phyloP scores from a whole-genome alignment of 2,888 invertebrate genomes.

The Lapara coniferarum region DNA sequence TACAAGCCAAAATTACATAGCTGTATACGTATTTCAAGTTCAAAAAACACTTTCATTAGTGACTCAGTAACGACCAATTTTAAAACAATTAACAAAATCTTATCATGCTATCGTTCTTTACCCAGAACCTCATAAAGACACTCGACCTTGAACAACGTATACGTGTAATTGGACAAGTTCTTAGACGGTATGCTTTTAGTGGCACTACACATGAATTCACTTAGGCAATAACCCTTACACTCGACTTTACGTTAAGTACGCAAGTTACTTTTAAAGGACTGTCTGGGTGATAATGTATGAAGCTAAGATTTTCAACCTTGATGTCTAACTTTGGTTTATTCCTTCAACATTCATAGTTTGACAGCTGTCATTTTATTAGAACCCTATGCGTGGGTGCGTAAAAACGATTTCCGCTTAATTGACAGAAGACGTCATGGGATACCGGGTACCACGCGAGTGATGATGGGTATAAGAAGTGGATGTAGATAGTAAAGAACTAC shows the following conservation, averaged over 20 bases:
- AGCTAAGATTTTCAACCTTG: not conserved
- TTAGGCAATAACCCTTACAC: constrained; percentile 12
- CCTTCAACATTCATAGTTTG: too few relatives aligned
- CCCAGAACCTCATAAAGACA: not conserved
- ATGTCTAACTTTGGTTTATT: not conserved
- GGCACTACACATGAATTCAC: constrained; percentile 10
- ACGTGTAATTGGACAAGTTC: constrained; percentile 13
- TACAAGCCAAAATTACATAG: too few relatives aligned
- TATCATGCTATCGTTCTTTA: not conserved
- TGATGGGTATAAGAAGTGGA: too few relatives aligned
- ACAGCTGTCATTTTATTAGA: too few relatives aligned
- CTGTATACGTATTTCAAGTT: too few relatives aligned
- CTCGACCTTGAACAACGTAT: constrained; percentile 11
- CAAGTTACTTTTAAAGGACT: not conserved
- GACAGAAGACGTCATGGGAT: too few relatives aligned
- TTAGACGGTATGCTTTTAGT: constrained; percentile 21
- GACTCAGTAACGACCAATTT: too few relatives aligned
- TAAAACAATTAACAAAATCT: not conserved
- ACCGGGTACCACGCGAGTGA: too few relatives aligned
- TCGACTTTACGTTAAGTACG: not conserved
- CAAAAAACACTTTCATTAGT: too few relatives aligned
- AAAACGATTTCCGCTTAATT: too few relatives aligned
- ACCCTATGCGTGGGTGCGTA: too few relatives aligned
- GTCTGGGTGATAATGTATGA: not conserved
- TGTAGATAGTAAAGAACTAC: too few relatives aligned